Evolutionary conservation across 2,888 invertebrate genomes (phyloP), one percentile per base, ranked within the genome.

Genomic region (Machimus atricapillus): DNA sequence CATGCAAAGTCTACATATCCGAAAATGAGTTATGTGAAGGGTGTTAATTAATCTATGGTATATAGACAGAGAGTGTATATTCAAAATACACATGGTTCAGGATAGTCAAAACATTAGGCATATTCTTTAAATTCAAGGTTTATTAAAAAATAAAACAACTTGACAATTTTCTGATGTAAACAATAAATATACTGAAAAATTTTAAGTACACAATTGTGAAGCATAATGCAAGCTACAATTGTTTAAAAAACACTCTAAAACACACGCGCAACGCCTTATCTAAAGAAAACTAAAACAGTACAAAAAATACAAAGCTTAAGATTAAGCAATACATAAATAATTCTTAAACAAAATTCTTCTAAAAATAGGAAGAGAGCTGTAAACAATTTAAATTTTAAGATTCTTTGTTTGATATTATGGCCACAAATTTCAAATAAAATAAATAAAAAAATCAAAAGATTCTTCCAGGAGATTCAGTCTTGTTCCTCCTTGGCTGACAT

Each of bases 401-500:
- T 16, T 76, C 34, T 76, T 76, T 16, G 76, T 27, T 76, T 76
- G 4, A 66, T 66, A 66, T 27, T 66, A 66, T 66, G 66, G 66
- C 66, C 19, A 66, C 66, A 19, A 23, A 37, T 34, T 76, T 14
- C 37, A 9, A 76, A 76, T 27, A n/a, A 37, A 76, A 74, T 16
- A 27, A 14, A 12, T 74, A 5, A n/a, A 66, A 34, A 76, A 14
- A 27, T n/a, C 37, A 31, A 76, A 34, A 76, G 16, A 76, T 76
- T 76, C 43, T 27, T 66, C 34, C 40, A 40, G 93, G 31, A 52
- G 27, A 31, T 87, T 91, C 90, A 92, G 87, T 93, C 92, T 89
- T 92, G 93, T 90, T 97, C 96, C 93, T 97, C 97, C 88, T 95
- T 96, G 14, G 97, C 96, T 14, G 96, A 95, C 90, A 96, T 91